A percentile compares a stretch with the other conserved stretches of the same genome.
Conservation (phyloP, 1,140 invertebrate species). For the Muscidifurax raptorellus region DNA sequence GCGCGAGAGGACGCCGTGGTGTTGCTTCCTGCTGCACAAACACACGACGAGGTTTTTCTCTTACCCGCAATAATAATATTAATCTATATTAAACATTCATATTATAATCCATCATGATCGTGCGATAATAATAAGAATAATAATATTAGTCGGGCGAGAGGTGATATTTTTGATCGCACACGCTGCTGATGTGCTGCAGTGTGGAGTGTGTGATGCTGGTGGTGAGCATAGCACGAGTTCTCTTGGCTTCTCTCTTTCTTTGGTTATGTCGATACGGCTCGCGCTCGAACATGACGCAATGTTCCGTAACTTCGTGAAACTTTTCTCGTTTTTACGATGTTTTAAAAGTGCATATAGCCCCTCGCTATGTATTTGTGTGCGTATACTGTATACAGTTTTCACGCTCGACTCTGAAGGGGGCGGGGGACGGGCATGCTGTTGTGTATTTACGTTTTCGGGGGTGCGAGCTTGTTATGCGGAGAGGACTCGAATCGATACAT, state of each 20-base stretch:
- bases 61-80: not conserved
- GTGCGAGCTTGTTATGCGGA: not conserved
- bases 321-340: not conserved
- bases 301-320: slow-evolving; percentile 27
- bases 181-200: not conserved
- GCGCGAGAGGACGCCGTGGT: slow-evolving; percentile 6
- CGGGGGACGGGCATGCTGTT: too few relatives aligned
- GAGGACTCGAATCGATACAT: slow-evolving; percentile 26
- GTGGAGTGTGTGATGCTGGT: not conserved
- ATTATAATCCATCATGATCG: too few relatives aligned
- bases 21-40: not conserved
- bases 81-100: not conserved
- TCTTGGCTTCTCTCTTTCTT: slow-evolving; percentile 14
- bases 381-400: too few relatives aligned
- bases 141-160: not conserved
- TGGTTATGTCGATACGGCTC: slow-evolving; percentile 43
- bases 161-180: not conserved
- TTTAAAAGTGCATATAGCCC: too few relatives aligned
- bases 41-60: slow-evolving; percentile 23
- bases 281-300: slow-evolving; percentile 23
- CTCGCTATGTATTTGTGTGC: too few relatives aligned
- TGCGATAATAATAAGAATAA: not conserved
- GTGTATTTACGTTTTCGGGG: not conserved
- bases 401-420: too few relatives aligned
- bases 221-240: not conserved